phyloP scores from a whole-genome alignment of 2,113 vertebrate species.

The Callipepla squamata region DNA sequence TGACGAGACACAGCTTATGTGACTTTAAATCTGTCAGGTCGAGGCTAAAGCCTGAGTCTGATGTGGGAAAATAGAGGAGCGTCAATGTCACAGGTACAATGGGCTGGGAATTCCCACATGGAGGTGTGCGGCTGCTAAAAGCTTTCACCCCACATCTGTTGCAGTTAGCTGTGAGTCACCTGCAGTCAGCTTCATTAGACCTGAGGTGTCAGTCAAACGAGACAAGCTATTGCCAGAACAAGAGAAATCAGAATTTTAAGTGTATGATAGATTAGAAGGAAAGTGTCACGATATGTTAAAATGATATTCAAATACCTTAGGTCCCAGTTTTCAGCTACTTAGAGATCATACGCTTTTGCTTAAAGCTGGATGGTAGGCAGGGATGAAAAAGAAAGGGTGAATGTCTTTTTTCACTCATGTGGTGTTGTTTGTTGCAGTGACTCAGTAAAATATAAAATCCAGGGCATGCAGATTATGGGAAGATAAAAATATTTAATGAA shows the following conservation, averaged over 20 bases:
- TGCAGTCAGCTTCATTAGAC: constrained; percentile 71
- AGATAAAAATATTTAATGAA: constrained; percentile 29
- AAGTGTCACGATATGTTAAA: constrained; percentile 69
- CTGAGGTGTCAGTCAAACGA: constrained; percentile 65
- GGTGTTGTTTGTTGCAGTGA: constrained; percentile 44
- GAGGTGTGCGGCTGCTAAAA: constrained; percentile 63
- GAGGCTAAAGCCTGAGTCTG: constrained; percentile 44
- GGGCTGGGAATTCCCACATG: constrained; percentile 68
- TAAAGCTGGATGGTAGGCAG: constrained; percentile 56
- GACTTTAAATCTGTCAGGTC: constrained; percentile 65
- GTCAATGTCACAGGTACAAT: constrained; percentile 60
- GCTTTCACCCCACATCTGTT: constrained; percentile 68
- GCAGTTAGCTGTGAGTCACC: constrained; percentile 68
- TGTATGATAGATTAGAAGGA: constrained; percentile 68
- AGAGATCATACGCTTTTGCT: constrained; percentile 2
- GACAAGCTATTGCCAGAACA: constrained; percentile 69
- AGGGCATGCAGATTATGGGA: constrained; percentile 30
- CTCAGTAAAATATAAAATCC: constrained; percentile 55
- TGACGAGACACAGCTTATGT: neutral
- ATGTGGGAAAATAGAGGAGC: constrained; percentile 19
- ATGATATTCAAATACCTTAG: constrained; percentile 61
- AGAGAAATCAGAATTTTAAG: constrained; percentile 65
- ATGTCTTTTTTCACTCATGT: constrained; percentile 29
- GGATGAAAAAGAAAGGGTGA: constrained; percentile 37
- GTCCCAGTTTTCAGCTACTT: constrained; percentile 53